Evolutionary conservation across 2,797 vertebrate genomes (phyloP).

Genomic region (Sebastes melanostomus): DNA sequence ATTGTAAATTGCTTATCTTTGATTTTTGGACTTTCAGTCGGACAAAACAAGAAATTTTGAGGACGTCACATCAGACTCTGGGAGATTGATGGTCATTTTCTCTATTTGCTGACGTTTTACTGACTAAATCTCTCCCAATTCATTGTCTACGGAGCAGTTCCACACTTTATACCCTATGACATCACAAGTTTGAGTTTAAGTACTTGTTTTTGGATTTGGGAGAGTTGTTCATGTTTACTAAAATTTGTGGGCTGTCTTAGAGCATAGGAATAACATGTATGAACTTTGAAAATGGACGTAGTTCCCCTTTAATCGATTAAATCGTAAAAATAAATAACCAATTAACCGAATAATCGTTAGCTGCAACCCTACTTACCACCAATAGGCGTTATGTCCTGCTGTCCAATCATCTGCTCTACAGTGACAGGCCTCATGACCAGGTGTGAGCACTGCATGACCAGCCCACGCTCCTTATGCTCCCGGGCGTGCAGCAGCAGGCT

Average conservation of each 20-base stretch:
- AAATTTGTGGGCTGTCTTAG: rapidly evolving
- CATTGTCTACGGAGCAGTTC: rapidly evolving
- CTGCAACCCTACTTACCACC: conserved; percentile 68
- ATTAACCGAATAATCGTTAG: neutral
- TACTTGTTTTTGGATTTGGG: too few relatives aligned
- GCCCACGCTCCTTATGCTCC: conserved; percentile 96
- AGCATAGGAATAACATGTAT: too few relatives aligned
- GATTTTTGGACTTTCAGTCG: neutral
- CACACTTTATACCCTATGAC: too few relatives aligned
- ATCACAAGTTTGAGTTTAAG: too few relatives aligned
- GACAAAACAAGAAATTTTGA: neutral
- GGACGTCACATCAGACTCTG: neutral
- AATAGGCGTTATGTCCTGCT: conserved; percentile 90
- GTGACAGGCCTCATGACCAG: conserved; percentile 95
- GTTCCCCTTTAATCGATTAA: neutral
- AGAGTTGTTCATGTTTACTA: too few relatives aligned
- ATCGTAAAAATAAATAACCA: neutral
- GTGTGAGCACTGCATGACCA: conserved; percentile 99
- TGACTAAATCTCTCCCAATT: too few relatives aligned
- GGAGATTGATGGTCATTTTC: neutral
- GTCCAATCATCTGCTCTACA: conserved; percentile 97
- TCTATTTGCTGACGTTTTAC: too few relatives aligned
- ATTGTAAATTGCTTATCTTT: neutral
- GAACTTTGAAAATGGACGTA: too few relatives aligned
- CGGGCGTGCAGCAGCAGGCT: conserved; percentile 95